Base-by-base conservation (phyloP, 2,888 invertebrate genomes). In the Myopa testacea region DNA sequence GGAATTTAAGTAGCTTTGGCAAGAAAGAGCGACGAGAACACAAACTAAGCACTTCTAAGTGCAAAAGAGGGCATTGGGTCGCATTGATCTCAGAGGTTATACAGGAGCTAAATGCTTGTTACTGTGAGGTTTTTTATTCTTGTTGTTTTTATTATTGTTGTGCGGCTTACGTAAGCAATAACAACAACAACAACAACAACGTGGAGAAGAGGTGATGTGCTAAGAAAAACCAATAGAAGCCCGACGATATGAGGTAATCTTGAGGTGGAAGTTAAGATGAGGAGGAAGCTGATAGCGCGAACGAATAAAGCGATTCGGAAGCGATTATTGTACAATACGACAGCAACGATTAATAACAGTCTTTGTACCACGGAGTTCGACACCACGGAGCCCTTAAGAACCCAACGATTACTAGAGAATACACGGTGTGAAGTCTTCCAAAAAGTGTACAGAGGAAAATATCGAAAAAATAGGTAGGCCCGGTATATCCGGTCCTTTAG, bases 21-120 rank as follows among this genome's bases (percentile, higher is more conserved):
- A 55, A 16, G 50, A 26, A 7, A 34, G 60, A 16, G 34, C 71
- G 40, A 14, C 71, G 7, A 55, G 16, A 67, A 67, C 67, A 67
- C 34, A 34, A 67, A 50, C 75, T 38, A 55, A 67, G 58, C 67
- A 26, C 55, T 67, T 40, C 62, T 69, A 58, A 68, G 69, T 60
- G 58, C 60, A 45, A 68, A 75, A 60, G 69, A 69, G 75, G 75
- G 45, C 75, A 75, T 69, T 69, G 50, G 75, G 75, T 60, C 75
- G 68, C 75, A 38, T 67, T 75, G 60, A 38, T 68, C 40, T 14
- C 45, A 60, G 55, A 75, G 75, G 75, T 75, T 65, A 55, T 67
- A 37, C 52, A 55, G 38, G 26, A 38, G 65, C 45, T 10, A 45
- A 10, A 45, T 45, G 45, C 0, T 45, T 45, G 45, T 45, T 45